Conservation (phyloP, 2,113 vertebrate species). For the Dipodomys ordii region DNA sequence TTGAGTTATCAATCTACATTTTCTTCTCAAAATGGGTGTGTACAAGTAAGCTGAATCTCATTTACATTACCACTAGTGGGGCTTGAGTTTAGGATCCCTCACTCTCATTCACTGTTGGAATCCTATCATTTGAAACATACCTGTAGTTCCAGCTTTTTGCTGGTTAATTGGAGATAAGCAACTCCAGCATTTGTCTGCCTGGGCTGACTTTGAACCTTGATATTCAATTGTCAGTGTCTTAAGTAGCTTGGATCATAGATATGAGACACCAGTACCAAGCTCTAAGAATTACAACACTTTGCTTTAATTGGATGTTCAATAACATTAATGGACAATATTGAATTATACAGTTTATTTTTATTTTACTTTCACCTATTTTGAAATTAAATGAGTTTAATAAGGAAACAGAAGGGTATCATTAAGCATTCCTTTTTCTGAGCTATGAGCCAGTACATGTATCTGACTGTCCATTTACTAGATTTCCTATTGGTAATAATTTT, state of each 20-base stretch:
- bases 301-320: neutral
- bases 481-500: neutral
- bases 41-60: neutral
- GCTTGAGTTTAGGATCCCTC: no score
- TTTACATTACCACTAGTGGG: no score
- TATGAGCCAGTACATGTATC: neutral
- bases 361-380: neutral
- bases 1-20: neutral
- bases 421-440: accelerated
- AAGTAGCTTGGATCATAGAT: no score
- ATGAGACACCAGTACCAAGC: no score
- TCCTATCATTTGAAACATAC: no score
- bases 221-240: no score
- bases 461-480: neutral
- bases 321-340: neutral
- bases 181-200: no score
- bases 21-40: slow-evolving; percentile 11
- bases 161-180: no score
- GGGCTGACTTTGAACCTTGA: no score
- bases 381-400: no score
- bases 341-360: neutral
- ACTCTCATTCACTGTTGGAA: no score
- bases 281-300: neutral
- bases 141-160: no score
- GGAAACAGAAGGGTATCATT: neutral